These are phyloP conservation scores for Malurus splendens DNA, from an alignment of 2,797 vertebrate species.

Conservation along the genomic window DNA sequence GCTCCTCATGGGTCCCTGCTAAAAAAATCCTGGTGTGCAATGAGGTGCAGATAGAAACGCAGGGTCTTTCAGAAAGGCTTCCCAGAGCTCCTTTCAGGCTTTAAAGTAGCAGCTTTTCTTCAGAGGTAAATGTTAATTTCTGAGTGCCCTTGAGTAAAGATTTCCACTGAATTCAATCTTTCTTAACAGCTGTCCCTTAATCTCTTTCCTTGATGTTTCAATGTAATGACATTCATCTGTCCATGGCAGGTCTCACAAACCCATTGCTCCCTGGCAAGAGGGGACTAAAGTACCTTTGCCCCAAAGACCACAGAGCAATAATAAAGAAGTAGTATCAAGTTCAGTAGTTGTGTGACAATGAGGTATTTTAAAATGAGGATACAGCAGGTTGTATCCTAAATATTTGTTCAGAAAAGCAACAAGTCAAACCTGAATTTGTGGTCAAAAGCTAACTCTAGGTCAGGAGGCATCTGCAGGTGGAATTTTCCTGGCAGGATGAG, in stretches of 20 bases:
- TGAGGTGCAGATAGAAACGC: not conserved
- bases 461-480: not conserved
- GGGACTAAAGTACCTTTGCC: not conserved
- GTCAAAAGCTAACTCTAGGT: not conserved
- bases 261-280: not conserved
- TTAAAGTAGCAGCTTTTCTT: not conserved
- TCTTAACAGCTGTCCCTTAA: not conserved
- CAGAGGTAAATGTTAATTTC: not conserved
- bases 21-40: constrained; percentile 37
- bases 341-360: not conserved
- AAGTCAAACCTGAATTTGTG: not conserved
- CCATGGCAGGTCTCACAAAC: not conserved
- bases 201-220: not conserved
- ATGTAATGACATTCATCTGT: accelerated
- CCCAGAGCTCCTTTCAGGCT: not conserved
- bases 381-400: not conserved
- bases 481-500: not conserved
- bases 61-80: not conserved
- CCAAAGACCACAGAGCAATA: not conserved
- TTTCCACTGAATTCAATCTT: not conserved
- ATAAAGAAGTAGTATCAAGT: not conserved
- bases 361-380: not conserved
- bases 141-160: not conserved
- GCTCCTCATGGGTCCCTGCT: constrained; percentile 44
- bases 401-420: not conserved